Conservation (phyloP, 1,140 invertebrate genomes). For the Aphidius gifuensis region DNA sequence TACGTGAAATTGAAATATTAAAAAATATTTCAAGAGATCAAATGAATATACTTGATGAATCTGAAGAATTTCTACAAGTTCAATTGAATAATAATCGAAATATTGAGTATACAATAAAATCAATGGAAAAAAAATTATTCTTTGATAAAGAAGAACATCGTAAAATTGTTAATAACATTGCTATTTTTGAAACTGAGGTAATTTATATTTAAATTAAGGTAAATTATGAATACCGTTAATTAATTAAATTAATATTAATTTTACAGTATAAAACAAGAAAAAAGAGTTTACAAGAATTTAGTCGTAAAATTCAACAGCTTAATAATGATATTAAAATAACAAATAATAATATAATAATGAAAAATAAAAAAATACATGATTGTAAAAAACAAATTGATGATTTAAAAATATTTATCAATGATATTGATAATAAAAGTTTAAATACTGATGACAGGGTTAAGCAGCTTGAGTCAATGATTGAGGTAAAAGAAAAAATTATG, state of each 20-base stretch:
- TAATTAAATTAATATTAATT: conserved; percentile 14
- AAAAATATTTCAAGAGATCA: conserved; percentile 34
- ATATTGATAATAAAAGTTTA: conserved; percentile 37
- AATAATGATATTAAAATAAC: conserved; percentile 36
- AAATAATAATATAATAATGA: conserved; percentile 33
- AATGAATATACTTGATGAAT: conserved; percentile 35
- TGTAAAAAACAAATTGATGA: conserved; percentile 34
- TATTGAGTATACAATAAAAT: conserved; percentile 34
- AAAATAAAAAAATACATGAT: conserved; percentile 37
- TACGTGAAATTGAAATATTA: conserved; percentile 38
- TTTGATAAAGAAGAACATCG: conserved; percentile 32
- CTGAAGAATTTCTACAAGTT: conserved; percentile 41
- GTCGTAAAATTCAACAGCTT: conserved; percentile 30
- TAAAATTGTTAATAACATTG: conserved; percentile 29
- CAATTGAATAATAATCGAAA: conserved; percentile 40
- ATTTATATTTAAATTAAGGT: conserved; percentile 11
- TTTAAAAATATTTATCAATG: conserved; percentile 37
- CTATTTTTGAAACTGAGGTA: conserved; percentile 31
- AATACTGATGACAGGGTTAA: conserved; percentile 42
- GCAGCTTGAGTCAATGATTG: conserved; percentile 48
- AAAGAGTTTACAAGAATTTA: conserved; percentile 35
- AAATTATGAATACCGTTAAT: neutral
- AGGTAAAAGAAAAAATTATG: conserved; percentile 45
- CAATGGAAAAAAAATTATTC: conserved; percentile 35
- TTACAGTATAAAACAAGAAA: conserved; percentile 28